Evolutionary conservation across 2,113 vertebrate genomes (phyloP).

Genomic region (Phyllopteryx taeniolatus): DNA sequence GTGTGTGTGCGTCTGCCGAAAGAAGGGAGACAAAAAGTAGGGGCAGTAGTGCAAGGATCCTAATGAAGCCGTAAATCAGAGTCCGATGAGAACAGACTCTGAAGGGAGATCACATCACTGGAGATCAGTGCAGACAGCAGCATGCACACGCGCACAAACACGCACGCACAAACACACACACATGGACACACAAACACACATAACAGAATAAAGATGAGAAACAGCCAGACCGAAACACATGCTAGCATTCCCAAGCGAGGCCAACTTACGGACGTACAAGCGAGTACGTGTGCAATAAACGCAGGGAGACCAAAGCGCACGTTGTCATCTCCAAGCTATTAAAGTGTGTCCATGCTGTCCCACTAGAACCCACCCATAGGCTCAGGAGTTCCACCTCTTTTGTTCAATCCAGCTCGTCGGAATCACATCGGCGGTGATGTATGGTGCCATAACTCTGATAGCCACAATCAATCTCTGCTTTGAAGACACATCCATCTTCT

Average conservation of each 20-base stretch:
- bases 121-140: constrained; percentile 67
- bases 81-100: constrained; percentile 63
- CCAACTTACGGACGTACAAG: constrained; percentile 39
- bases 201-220: constrained; percentile 40
- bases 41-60: constrained; percentile 48
- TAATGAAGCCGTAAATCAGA: constrained; percentile 75
- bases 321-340: constrained; percentile 81
- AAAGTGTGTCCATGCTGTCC: constrained; percentile 82
- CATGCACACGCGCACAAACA: constrained; percentile 27
- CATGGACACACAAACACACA: background rate
- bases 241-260: constrained; percentile 40
- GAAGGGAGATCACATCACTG: constrained; percentile 67
- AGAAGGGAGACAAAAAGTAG: constrained; percentile 44
- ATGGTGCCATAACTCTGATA: constrained; percentile 97
- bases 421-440: constrained; percentile 98
- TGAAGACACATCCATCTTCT: constrained; percentile 99
- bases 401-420: constrained; percentile 90
- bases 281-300: constrained; percentile 33
- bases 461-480: constrained; percentile 99
- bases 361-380: constrained; percentile 77
- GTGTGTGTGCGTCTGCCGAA: constrained; percentile 32
- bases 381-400: constrained; percentile 88
- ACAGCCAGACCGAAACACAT: constrained; percentile 42
- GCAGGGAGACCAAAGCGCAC: constrained; percentile 36
- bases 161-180: background rate